These are phyloP conservation scores for Saccostrea glomerata DNA, from an alignment of 1,140 invertebrate genomes.

Conservation along the genomic window DNA sequence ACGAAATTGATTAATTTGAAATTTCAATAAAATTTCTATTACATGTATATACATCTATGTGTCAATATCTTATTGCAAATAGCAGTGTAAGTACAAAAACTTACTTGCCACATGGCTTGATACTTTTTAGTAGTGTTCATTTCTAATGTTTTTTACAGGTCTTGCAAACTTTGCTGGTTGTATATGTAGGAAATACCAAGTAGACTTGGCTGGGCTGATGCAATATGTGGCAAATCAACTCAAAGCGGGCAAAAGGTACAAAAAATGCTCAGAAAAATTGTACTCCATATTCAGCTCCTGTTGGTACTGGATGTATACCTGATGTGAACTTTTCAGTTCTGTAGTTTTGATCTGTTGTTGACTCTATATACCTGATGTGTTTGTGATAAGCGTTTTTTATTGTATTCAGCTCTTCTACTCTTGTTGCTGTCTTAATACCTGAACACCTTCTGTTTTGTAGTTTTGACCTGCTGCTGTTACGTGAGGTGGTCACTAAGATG, in stretches of 20 bases:
- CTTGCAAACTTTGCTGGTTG: conserved; percentile 96
- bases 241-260: conserved; percentile 95
- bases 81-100: no score
- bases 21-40: no score
- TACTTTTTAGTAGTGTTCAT: not conserved
- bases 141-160: conserved; percentile 76
- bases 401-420: no score
- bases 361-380: no score
- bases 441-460: conserved; percentile 82
- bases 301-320: no score
- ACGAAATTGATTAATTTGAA: no score
- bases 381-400: no score
- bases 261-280: not conserved
- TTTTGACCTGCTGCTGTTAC: conserved; percentile 95
- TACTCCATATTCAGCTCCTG: not conserved
- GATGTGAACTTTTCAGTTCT: conserved; percentile 63
- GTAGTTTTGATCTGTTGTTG: conserved; percentile 94
- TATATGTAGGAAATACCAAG: conserved; percentile 97
- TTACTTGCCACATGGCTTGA: no score
- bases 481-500: conserved; percentile 99
- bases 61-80: no score
- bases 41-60: no score
- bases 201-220: conserved; percentile 95
- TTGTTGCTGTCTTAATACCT: no score
- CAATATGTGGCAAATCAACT: conserved; percentile 99